Evolutionary conservation across 1,140 invertebrate species (phyloP).

Genomic region (Daktulosphaira vitifoliae): DNA sequence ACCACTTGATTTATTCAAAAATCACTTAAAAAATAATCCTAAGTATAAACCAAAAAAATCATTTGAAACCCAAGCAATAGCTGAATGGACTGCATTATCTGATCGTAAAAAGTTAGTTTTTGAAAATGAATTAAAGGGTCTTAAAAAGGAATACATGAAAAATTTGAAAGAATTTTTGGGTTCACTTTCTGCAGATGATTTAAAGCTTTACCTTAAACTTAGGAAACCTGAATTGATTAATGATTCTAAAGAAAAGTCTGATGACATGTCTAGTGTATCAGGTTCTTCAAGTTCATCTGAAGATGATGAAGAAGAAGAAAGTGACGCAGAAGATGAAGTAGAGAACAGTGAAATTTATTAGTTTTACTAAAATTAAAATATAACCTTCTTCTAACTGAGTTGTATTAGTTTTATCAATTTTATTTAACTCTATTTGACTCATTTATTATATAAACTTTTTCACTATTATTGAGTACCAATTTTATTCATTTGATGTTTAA

Average conservation of each 20-base stretch:
- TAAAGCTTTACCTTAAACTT: slow-evolving; percentile 3
- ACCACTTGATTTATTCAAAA: slow-evolving; percentile 26
- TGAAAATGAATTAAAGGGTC: slow-evolving; percentile 17
- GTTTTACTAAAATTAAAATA: too few relatives aligned
- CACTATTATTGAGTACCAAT: too few relatives aligned
- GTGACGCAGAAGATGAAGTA: not conserved
- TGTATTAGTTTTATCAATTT: too few relatives aligned
- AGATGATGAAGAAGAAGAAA: not conserved
- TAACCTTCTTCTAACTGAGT: too few relatives aligned
- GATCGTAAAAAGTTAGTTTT: not conserved
- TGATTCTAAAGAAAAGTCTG: not conserved
- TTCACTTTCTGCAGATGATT: slow-evolving; percentile 10
- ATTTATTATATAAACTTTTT: too few relatives aligned
- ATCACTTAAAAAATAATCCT: not conserved
- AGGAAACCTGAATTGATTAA: slow-evolving; percentile 17
- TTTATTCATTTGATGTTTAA: too few relatives aligned
- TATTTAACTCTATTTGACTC: too few relatives aligned
- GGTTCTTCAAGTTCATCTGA: slow-evolving; percentile 8
- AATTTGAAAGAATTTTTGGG: slow-evolving; percentile 20
- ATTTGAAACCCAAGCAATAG: not conserved
- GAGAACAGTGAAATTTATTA: not conserved
- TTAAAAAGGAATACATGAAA: slow-evolving; percentile 29
- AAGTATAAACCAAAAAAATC: slow-evolving; percentile 1
- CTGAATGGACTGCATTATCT: slow-evolving; percentile 3
- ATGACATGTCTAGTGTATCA: not conserved